Base-by-base conservation (phyloP, 2,888 invertebrate species). In the Sycophila texana region DNA sequence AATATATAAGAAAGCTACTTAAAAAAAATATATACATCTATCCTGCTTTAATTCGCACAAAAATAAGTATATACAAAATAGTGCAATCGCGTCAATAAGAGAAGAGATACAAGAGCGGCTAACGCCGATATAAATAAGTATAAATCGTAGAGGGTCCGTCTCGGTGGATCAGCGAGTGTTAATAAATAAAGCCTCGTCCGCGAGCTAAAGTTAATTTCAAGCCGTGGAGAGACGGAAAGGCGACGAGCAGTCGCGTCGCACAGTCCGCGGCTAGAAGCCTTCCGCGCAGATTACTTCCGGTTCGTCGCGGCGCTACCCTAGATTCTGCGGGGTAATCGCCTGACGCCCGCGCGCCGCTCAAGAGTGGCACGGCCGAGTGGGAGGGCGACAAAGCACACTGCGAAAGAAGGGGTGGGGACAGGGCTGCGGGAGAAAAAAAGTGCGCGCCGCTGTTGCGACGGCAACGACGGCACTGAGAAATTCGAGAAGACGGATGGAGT, bases 201-300 rank as follows among this genome's bases (percentile, higher is more conserved):
- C 51, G 57, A 18, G 75, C 68, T 58, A 74, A 74, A 74, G 66
- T 67, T 74, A 47, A 76, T 76, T 68, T 68, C 63, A 57, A 47
- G 74, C 49, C 18, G 18, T 14, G 49, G 49, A 1, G 49, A 1
- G 60, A 20, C 49, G n/a, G 49, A 58, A 61, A 30, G 20, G 60
- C 60, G 57, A 68, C 74, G 80, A 66, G 72, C 66, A 70, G 53
- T 22, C n/a, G 75, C 51, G 72, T 60, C 72, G 51, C 81, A 71
- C 79, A 60, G 72, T 72, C 53, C 30, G 49, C 57, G 73, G 82
- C 72, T 81, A 75, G 78, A 82, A 82, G 72, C 81, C 82, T 82
- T 80, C 81, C 82, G 80, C 82, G 84, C 79, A 80, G 79, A 84
- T 84, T 84, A 83, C 80, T 82, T 84, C 80, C 84, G 82, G 81